Evolutionary conservation across 64 coral and sea anemone genomes (phyloP).

Genomic region (Montipora foliosa): DNA sequence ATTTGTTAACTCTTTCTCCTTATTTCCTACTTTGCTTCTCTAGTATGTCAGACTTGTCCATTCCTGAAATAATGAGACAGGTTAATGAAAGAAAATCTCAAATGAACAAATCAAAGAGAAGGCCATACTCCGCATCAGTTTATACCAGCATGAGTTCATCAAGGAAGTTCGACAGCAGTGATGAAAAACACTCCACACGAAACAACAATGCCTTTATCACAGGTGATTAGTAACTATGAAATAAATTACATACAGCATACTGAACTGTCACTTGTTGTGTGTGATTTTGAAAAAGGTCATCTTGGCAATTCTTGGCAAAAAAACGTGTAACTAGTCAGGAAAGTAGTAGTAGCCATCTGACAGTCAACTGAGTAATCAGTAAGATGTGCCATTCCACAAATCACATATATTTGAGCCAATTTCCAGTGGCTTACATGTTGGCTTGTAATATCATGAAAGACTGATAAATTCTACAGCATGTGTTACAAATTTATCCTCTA

Average conservation of each 20-base stretch:
- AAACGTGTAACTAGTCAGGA: too few relatives aligned
- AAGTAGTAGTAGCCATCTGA: too few relatives aligned
- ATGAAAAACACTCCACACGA: not conserved
- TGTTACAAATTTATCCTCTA: too few relatives aligned
- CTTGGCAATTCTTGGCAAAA: too few relatives aligned
- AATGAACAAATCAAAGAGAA: slow-evolving; percentile 38
- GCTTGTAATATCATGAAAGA: too few relatives aligned
- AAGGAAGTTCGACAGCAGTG: not conserved
- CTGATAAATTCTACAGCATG: too few relatives aligned
- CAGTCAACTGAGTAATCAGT: too few relatives aligned
- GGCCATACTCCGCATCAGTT: slow-evolving; percentile 65
- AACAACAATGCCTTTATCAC: slow-evolving; percentile 59
- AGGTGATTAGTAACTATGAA: not conserved
- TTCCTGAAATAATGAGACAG: slow-evolving; percentile 73
- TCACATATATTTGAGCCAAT: too few relatives aligned
- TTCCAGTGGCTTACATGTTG: too few relatives aligned
- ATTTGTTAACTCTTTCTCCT: not conserved
- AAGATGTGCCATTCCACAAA: too few relatives aligned
- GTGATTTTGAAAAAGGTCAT: too few relatives aligned
- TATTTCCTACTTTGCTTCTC: not conserved
- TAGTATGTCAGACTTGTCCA: slow-evolving; percentile 63
- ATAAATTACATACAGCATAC: not conserved
- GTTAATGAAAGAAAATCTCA: slow-evolving; percentile 60
- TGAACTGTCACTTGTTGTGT: not conserved
- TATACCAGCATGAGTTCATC: not conserved